Evolutionary conservation across 2,888 invertebrate species (phyloP).

Genomic region (Archaeoteleia sp.): DNA sequence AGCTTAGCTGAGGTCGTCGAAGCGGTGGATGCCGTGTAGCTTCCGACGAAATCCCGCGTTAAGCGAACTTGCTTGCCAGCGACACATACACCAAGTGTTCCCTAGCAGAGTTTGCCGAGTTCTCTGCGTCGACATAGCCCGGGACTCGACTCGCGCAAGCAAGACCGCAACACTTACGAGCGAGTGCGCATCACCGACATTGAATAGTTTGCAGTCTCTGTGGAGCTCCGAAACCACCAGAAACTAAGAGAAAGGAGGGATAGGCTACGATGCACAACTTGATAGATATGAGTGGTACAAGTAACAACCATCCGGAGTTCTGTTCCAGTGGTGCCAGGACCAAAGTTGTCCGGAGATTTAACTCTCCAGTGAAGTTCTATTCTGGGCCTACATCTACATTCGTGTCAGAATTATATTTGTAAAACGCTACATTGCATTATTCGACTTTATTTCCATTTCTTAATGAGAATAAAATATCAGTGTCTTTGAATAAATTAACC

Average conservation of each 20-base stretch:
- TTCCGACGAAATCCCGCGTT: conserved; percentile 57
- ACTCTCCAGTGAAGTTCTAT: conserved; percentile 50
- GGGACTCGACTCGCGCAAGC: not conserved
- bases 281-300: conserved; percentile 67
- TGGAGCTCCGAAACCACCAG: conserved; percentile 37
- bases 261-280: conserved; percentile 46
- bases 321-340: conserved; percentile 59
- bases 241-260: conserved; percentile 26
- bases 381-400: conserved; percentile 22
- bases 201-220: conserved; percentile 35
- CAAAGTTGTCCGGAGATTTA: conserved; percentile 65
- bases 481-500: no score
- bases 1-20: conserved; percentile 48
- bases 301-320: conserved; percentile 65
- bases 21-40: conserved; percentile 57
- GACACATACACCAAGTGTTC: conserved; percentile 67
- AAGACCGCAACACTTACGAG: conserved; percentile 8
- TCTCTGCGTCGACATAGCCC: conserved; percentile 32
- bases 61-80: conserved; percentile 70
- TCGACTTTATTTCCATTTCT: conserved; percentile 11
- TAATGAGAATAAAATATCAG: no score
- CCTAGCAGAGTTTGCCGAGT: conserved; percentile 60
- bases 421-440: no score
- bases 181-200: conserved; percentile 37
- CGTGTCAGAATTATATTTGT: not conserved